Percentiles rank a stretch among this genome's conserved stretches.
These are phyloP conservation scores for Hydropotes inermis DNA, from an alignment of 2,113 vertebrate species.

Conservation along the genomic window DNA sequence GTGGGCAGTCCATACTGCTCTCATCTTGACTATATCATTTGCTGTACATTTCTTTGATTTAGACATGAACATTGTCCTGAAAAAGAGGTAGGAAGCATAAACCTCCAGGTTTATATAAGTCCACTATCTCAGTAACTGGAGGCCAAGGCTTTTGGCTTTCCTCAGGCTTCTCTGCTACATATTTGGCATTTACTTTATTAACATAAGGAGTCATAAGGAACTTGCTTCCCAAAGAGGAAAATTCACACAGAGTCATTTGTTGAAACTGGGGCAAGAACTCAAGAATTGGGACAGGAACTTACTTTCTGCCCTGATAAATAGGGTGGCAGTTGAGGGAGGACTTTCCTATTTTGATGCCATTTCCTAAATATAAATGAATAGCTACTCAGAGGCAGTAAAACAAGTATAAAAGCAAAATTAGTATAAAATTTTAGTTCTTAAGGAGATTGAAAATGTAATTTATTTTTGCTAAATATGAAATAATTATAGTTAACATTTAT, in stretches of 20 bases:
- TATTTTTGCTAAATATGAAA: conserved; percentile 19
- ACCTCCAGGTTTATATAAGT: neutral
- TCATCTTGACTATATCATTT: neutral
- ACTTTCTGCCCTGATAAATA: conserved; percentile 22
- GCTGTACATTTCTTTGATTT: neutral
- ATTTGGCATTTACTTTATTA: neutral
- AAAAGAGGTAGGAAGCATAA: neutral
- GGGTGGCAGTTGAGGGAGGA: neutral
- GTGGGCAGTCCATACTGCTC: neutral
- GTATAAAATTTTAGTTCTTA: conserved; percentile 12
- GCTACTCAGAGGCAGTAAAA: neutral
- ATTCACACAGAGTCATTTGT: neutral
- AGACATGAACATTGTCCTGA: neutral
- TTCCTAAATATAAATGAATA: conserved; percentile 2
- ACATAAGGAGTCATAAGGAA: neutral
- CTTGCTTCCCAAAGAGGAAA: neutral
- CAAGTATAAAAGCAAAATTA: conserved; percentile 11
- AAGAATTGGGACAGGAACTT: conserved; percentile 9
- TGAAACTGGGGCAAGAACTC: neutral
- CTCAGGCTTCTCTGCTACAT: neutral
- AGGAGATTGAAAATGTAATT: neutral
- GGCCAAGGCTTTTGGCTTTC: neutral
- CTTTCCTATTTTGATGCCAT: neutral
- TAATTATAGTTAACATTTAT: conserved; percentile 1
- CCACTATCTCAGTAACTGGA: neutral